Percentiles rank a stretch among this genome's conserved stretches.
phyloP scores from a whole-genome alignment of 2,888 invertebrate genomes.

The Strigamia transsilvanica region DNA sequence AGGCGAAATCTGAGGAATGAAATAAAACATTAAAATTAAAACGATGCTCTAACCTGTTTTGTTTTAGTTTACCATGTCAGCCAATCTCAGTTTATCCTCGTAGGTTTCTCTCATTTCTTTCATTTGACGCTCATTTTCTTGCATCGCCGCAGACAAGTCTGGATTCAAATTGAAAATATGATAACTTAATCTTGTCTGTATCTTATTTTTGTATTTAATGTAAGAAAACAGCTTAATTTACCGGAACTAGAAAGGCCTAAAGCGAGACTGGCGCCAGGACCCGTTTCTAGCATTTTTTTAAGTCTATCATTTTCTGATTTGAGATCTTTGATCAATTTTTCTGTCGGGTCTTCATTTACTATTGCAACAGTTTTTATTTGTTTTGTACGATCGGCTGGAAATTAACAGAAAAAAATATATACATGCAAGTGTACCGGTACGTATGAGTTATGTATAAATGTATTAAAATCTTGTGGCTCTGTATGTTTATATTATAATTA shows the following conservation, averaged over 20 bases:
- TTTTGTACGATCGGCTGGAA: conserved; percentile 69
- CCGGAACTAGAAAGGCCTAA: conserved; percentile 38
- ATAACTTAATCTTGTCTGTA: background rate
- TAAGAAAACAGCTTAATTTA: background rate
- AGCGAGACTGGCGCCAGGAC: conserved; percentile 57
- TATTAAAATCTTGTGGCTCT: too few species aligned
- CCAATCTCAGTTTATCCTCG: conserved; percentile 62
- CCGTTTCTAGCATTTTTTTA: conserved; percentile 64
- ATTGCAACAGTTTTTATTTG: conserved; percentile 68
- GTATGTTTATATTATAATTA: too few species aligned
- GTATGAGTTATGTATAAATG: too few species aligned
- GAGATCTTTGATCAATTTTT: conserved; percentile 68
- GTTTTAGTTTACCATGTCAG: conserved; percentile 59
- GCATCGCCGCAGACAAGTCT: conserved; percentile 64
- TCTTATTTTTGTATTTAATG: background rate
- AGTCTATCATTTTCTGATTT: conserved; percentile 69
- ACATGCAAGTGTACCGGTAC: too few species aligned
- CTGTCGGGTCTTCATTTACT: conserved; percentile 70
- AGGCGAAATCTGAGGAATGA: conserved; percentile 24
- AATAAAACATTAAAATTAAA: background rate
- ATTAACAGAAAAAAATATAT: background rate
- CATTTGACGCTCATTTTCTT: conserved; percentile 67
- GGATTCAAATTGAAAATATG: background rate
- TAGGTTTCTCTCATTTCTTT: conserved; percentile 67
- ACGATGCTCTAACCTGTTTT: background rate